Evolutionary conservation across 1,140 invertebrate genomes (phyloP), one percentile per base, ranked within the genome.

Genomic region (Aphis gossypii): DNA sequence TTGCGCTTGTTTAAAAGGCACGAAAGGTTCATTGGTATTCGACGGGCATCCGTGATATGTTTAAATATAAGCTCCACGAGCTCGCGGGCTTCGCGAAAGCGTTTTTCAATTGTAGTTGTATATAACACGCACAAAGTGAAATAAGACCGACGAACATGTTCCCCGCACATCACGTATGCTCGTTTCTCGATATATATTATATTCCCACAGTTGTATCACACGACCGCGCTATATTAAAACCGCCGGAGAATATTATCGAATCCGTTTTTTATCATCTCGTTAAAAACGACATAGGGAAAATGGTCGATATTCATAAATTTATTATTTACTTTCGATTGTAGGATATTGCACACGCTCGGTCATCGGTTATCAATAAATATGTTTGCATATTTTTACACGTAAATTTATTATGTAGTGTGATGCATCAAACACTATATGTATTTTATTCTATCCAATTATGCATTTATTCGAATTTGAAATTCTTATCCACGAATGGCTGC

Each of bases 1-100:
- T 60, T 90, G 51, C 88, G 0, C 54, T 90, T 60, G 21, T 90
- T 90, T 90, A 60, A 60, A 90, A 41, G 51, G 35, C 51, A 25
- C 88, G 51, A 60, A 41, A 25, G 38, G 88, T 90, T 90, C 88
- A 90, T 90, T 90, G 54, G 88, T 60, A 90, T 90, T 90, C 88
- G 25, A 30, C 38, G 54, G 18, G 88, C 56, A 60, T 90, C 56
- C 46, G 38, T 38, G 54, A 90, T 60, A 60, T 30, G 54, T 90
- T 90, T 90, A 60, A 90, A 90, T 30, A 90, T 44, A 90, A 90
- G 25, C 88, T 44, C 41, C 25, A 51, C 18, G 23, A 30, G 14
- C 60, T 21, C 8, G 83, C 23, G 54, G 51, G 30, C 48, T 56
- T 25, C 60, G 23, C 30, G 14, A 25, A 88, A 41, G 44, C n/a